Evolutionary conservation across 2,113 vertebrate genomes (phyloP), one percentile per base, ranked within the genome.

Genomic region (Vulpes vulpes): DNA sequence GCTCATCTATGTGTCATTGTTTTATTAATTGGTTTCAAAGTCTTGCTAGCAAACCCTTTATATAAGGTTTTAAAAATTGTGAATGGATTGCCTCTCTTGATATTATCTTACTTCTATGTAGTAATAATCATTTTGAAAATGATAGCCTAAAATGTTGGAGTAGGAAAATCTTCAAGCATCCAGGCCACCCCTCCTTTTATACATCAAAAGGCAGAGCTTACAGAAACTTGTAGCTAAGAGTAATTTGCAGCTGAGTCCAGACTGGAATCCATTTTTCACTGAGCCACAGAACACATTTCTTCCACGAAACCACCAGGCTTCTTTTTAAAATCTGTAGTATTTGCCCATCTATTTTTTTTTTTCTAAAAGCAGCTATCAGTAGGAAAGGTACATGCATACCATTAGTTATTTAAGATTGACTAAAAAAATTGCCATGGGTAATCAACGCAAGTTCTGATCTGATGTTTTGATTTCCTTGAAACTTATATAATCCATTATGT

Each of bases 1-100:
- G 89, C 92, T 73, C 97, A 96, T 98, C 96, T 98, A 97, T 92
- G 97, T 89, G 16, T 38, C 55, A 15, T 55, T 87, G 38, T 91
- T 90, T 89, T 69, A 35, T 55, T 55, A 53, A 79, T 73, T 14
- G 27, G 25, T 74, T 95, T 94, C 79, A 83, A 80, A 74, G 20
- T 69, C 67, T 55, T 92, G 20, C 25, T 74, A 19, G 57, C 57
- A 91, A 65, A 80, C 4, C 7, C 8, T 60, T 9, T 43, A 11
- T 10, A 19, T 49, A 55, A 64, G 19, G 32, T 49, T 73, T 87
- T 64, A 11, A 35, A 86, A 92, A 30, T 69, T 65, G 17, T 69
- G 43, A 35, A 19, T 74, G 32, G 12, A 15, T 86, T 8, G 12
- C 32, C 55, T 90, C 73, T 73, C 43, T 65, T 79, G 83, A 1